Percentiles rank a stretch among this genome's conserved stretches.
Conservation (phyloP, 1,140 invertebrate species). For the Holotrichia oblita region DNA sequence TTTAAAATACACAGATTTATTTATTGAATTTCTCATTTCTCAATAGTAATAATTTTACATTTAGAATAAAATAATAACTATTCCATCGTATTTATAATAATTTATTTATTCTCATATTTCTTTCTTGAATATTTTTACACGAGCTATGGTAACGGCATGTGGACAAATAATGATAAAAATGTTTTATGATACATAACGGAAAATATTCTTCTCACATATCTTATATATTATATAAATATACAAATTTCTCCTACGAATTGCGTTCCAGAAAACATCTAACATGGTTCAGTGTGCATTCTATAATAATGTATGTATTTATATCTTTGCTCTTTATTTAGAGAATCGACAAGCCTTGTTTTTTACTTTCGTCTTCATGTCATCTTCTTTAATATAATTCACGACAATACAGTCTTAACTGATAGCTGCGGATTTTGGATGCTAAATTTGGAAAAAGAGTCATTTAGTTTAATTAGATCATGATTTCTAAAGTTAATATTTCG, state of each 20-base stretch:
- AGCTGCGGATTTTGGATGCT: no score
- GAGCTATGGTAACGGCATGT: background rate
- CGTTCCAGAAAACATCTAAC: constrained; percentile 6
- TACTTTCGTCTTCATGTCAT: background rate
- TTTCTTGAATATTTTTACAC: background rate
- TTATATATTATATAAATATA: constrained; percentile 30
- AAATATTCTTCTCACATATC: background rate
- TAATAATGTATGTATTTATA: constrained; percentile 7
- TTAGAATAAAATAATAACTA: constrained; percentile 28
- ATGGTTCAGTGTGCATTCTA: constrained; percentile 30
- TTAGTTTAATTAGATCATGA: no score
- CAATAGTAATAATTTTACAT: constrained; percentile 4
- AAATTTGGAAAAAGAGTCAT: no score
- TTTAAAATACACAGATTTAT: constrained; percentile 30
- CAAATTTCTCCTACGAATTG: constrained; percentile 14
- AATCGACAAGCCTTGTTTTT: background rate
- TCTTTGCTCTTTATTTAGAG: background rate
- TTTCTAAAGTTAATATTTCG: no score
- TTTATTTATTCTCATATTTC: background rate
- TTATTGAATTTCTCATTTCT: constrained; percentile 8
- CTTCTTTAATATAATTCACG: no score
- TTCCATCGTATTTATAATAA: background rate
- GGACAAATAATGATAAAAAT: background rate
- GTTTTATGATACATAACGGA: background rate
- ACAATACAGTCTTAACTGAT: no score